These are phyloP conservation scores for Columba livia DNA, from an alignment of 2,113 vertebrate genomes.

Conservation along the genomic window DNA sequence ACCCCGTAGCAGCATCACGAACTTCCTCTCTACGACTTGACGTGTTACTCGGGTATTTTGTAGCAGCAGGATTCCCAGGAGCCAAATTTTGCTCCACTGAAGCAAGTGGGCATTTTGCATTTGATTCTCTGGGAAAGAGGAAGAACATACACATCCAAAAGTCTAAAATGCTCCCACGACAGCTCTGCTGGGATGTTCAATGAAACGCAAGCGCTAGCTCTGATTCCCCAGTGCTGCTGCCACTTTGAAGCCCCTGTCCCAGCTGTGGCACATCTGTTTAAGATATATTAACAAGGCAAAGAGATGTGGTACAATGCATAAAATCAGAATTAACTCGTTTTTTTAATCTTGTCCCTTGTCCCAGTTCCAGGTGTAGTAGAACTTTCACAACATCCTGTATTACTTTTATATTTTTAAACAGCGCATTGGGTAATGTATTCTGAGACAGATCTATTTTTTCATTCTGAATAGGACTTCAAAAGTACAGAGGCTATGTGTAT, in stretches of 20 bases:
- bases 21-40: fast-evolving
- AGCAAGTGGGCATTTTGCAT: neutral
- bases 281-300: neutral
- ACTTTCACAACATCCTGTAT: neutral
- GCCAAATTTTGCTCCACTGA: neutral
- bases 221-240: neutral
- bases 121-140: neutral
- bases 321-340: neutral
- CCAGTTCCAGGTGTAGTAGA: neutral
- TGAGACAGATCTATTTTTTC: neutral
- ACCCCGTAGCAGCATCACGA: neutral
- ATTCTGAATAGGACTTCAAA: neutral
- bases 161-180: neutral
- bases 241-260: neutral
- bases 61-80: neutral
- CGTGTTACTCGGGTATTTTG: neutral
- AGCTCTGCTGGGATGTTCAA: neutral
- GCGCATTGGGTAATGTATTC: neutral
- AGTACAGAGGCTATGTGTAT: neutral
- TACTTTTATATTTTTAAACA: neutral
- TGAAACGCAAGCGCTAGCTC: neutral
- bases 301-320: neutral
- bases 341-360: neutral
- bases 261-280: neutral
- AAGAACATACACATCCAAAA: neutral